These are phyloP conservation scores for Drosophila virilis DNA, from an alignment of 1,140 invertebrate species.

Conservation along the genomic window DNA sequence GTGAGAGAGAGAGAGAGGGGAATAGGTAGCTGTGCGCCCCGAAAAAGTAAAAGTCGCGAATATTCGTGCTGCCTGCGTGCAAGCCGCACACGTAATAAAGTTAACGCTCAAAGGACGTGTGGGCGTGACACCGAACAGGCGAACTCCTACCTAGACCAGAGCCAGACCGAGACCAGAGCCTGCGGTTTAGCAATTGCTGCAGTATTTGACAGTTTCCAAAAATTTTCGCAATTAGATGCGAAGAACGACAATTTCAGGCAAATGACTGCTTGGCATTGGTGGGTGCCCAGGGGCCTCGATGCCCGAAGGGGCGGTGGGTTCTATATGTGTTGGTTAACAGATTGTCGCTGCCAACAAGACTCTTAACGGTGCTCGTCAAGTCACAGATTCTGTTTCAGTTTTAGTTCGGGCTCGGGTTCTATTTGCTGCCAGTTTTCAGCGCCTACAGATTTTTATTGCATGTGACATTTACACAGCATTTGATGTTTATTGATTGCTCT, in stretches of 20 bases:
- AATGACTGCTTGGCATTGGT: constrained; percentile 30
- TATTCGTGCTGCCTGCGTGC: constrained; percentile 35
- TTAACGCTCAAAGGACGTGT: constrained; percentile 49
- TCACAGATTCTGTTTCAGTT: constrained; percentile 44
- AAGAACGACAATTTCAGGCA: constrained; percentile 51
- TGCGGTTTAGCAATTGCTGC: constrained; percentile 59
- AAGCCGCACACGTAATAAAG: constrained; percentile 67
- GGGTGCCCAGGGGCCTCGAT: too few relatives aligned
- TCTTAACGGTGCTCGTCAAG: constrained; percentile 51
- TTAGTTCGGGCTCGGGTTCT: constrained; percentile 24
- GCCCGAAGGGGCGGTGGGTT: background rate
- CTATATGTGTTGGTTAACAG: constrained; percentile 34
- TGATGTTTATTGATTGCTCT: constrained; percentile 51
- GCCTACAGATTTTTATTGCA: constrained; percentile 62
- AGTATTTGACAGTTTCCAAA: constrained; percentile 65
- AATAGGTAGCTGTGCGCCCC: background rate
- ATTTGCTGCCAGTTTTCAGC: constrained; percentile 23
- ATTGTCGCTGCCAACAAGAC: constrained; percentile 48
- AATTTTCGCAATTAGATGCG: constrained; percentile 66
- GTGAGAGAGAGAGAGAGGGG: background rate
- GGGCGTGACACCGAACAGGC: constrained; percentile 9
- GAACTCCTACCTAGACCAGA: constrained; percentile 15
- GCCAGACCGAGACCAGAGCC: constrained; percentile 43
- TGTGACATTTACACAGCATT: constrained; percentile 61
- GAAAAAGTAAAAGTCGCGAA: constrained; percentile 50